phyloP scores from a whole-genome alignment of 2,797 vertebrate genomes.

The Ibycter americanus region DNA sequence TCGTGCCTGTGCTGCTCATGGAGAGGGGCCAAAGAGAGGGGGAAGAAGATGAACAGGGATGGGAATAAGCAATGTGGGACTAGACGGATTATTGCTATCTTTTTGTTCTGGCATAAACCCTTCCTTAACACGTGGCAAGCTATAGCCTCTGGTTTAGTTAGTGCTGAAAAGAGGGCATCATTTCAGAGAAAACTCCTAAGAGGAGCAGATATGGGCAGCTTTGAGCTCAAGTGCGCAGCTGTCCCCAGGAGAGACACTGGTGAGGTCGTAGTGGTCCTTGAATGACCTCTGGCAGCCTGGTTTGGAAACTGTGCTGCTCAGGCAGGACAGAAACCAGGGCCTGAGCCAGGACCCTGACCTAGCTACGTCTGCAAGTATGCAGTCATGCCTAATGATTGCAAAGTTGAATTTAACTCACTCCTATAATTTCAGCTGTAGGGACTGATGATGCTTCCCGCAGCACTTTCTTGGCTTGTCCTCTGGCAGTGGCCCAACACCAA shows the following conservation, averaged over 20 bases:
- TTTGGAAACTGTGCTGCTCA: not conserved
- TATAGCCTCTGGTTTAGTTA: not conserved
- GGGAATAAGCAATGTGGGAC: not conserved
- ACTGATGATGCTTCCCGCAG: not conserved
- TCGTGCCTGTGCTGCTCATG: not conserved
- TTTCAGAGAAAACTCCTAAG: not conserved
- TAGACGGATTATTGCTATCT: not conserved
- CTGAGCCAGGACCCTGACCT: not conserved
- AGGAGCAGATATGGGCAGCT: not conserved
- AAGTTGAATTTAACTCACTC: not conserved
- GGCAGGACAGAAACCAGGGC: not conserved
- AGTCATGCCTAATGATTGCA: not conserved
- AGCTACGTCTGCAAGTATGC: not conserved
- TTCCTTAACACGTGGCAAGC: not conserved
- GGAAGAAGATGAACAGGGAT: not conserved
- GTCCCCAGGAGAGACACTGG: not conserved
- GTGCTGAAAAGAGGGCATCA: not conserved
- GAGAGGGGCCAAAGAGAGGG: not conserved
- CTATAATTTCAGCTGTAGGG: not conserved
- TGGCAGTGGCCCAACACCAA: not conserved
- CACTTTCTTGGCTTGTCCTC: not conserved
- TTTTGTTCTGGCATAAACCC: not conserved
- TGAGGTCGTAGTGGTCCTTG: not conserved
- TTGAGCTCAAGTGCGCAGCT: not conserved
- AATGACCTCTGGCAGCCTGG: conserved; percentile 13